Evolutionary conservation across 2,797 vertebrate species (phyloP).

Genomic region (Rhinophrynus dorsalis): DNA sequence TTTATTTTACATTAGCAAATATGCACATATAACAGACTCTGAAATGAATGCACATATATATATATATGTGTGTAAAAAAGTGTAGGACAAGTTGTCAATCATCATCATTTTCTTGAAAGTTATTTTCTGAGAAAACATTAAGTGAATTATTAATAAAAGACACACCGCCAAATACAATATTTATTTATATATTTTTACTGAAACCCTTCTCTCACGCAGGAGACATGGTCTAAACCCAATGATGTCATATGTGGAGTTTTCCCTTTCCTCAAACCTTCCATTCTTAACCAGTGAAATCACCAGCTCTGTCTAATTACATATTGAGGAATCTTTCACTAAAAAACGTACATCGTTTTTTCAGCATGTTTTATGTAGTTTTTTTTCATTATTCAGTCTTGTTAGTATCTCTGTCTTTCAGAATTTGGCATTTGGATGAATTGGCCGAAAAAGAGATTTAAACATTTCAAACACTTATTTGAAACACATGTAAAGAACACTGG

Average conservation of each 20-base stretch:
- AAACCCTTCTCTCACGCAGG: conserved; percentile 2
- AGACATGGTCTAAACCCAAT: not conserved
- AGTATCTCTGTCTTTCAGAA: not conserved
- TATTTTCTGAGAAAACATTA: conserved; percentile 30
- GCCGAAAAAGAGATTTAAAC: not conserved
- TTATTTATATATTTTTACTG: conserved; percentile 34
- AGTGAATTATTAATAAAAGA: conserved; percentile 24
- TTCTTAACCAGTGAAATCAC: conserved; percentile 26
- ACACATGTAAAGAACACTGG: not conserved
- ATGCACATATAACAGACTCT: too few species aligned
- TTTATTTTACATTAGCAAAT: too few species aligned
- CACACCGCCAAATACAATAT: conserved; percentile 29
- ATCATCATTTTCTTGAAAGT: conserved; percentile 13
- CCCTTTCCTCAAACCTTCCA: not conserved
- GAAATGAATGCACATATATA: too few species aligned
- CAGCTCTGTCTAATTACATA: conserved; percentile 5
- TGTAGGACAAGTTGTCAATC: conserved; percentile 9
- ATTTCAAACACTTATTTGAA: not conserved
- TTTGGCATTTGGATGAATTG: not conserved
- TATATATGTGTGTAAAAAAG: too few species aligned
- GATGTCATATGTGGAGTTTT: conserved; percentile 29
- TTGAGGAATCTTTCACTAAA: not conserved
- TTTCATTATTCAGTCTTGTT: not conserved
- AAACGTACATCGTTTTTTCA: not conserved
- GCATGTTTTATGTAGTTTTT: not conserved